These are phyloP conservation scores for Homalodisca vitripennis DNA, from an alignment of 1,140 invertebrate species.

Conservation along the genomic window DNA sequence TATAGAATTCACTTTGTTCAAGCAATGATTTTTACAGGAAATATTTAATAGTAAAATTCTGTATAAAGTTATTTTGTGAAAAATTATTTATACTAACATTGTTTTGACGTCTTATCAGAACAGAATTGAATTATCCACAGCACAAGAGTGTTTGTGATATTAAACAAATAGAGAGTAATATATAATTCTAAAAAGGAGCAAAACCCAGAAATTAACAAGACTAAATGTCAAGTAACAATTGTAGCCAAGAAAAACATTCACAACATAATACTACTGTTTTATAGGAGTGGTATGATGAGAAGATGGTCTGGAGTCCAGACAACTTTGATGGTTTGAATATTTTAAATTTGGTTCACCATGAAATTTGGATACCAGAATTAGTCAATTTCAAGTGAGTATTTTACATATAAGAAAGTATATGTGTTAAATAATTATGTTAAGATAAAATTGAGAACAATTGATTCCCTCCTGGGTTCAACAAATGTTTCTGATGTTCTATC, in stretches of 20 bases:
- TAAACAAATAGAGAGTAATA: neutral
- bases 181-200: too few relatives aligned
- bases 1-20: neutral
- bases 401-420: too few relatives aligned
- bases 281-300: slow-evolving; percentile 49
- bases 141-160: neutral
- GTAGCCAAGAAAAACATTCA: too few relatives aligned
- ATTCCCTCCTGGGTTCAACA: too few relatives aligned
- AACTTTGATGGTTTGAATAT: slow-evolving; percentile 44
- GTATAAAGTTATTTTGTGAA: too few relatives aligned
- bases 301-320: slow-evolving; percentile 46
- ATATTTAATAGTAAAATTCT: too few relatives aligned
- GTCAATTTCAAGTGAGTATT: slow-evolving; percentile 48
- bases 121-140: neutral
- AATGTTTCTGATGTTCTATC: too few relatives aligned
- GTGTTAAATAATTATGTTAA: too few relatives aligned
- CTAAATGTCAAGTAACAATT: too few relatives aligned
- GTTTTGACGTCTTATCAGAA: neutral
- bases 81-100: neutral
- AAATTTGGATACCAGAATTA: slow-evolving; percentile 50
- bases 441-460: too few relatives aligned
- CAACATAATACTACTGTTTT: slow-evolving; percentile 31
- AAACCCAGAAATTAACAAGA: too few relatives aligned
- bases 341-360: slow-evolving; percentile 43
- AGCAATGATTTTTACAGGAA: too few relatives aligned